These are phyloP conservation scores for Formica aserva DNA, from an alignment of 2,888 invertebrate species.

Conservation along the genomic window DNA sequence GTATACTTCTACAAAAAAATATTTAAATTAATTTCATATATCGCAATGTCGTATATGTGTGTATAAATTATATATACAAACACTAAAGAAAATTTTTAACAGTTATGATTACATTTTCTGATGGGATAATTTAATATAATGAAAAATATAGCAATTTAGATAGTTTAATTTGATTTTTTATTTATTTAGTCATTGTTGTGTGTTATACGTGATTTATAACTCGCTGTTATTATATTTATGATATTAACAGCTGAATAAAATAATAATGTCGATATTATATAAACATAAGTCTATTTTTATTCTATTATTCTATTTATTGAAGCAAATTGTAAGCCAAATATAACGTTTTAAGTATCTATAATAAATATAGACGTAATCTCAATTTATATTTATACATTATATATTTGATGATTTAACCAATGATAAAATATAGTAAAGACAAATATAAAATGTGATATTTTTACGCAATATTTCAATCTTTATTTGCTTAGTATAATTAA, in stretches of 20 bases:
- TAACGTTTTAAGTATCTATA: background rate
- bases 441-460: background rate
- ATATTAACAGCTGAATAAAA: background rate
- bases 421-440: background rate
- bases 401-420: background rate
- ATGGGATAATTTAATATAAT: background rate
- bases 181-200: background rate
- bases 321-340: slow-evolving; percentile 1
- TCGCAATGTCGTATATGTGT: no score
- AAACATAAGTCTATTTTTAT: background rate
- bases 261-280: background rate
- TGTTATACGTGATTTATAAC: background rate
- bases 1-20: no score
- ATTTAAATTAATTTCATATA: no score
- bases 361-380: background rate
- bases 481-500: background rate
- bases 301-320: background rate
- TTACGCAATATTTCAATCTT: background rate
- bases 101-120: background rate
- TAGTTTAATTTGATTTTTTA: background rate
- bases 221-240: background rate
- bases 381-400: background rate
- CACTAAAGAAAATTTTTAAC: no score
- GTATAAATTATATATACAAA: no score
- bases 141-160: background rate